phyloP scores from a whole-genome alignment of 2,797 vertebrate species.

The Coregonus sp. region DNA sequence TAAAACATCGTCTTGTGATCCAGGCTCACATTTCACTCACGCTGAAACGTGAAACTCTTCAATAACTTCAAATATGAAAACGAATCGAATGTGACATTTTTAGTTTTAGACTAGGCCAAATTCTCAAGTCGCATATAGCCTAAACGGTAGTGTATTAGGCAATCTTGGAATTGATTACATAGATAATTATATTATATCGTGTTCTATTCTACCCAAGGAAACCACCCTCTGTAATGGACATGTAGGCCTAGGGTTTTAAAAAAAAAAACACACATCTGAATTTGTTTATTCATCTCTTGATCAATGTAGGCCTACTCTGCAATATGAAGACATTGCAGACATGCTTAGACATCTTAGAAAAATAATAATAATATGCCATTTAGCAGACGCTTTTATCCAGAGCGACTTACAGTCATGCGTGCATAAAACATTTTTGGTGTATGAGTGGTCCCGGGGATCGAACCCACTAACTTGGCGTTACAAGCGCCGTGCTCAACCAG shows the following conservation, averaged over 20 bases:
- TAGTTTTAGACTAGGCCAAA: not conserved
- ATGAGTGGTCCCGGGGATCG: too few species aligned
- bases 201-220: not conserved
- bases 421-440: too few species aligned
- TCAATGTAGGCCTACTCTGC: too few species aligned
- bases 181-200: not conserved
- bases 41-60: not conserved
- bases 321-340: conserved; percentile 30
- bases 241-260: too few species aligned
- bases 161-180: not conserved
- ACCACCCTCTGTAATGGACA: too few species aligned
- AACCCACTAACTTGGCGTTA: too few species aligned
- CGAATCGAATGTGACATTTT: not conserved
- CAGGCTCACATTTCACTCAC: not conserved
- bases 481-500: too few species aligned
- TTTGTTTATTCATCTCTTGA: too few species aligned
- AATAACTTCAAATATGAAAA: not conserved
- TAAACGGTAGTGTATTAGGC: not conserved
- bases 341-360: conserved; percentile 25
- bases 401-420: too few species aligned
- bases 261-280: too few species aligned
- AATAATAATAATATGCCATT: not conserved
- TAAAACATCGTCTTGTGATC: conserved; percentile 50
- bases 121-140: not conserved
- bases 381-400: too few species aligned